Percentiles rank a stretch among this genome's conserved stretches.
Evolutionary conservation across 2,797 vertebrate genomes (phyloP).

Genomic region (Lophotriccus pileatus): DNA sequence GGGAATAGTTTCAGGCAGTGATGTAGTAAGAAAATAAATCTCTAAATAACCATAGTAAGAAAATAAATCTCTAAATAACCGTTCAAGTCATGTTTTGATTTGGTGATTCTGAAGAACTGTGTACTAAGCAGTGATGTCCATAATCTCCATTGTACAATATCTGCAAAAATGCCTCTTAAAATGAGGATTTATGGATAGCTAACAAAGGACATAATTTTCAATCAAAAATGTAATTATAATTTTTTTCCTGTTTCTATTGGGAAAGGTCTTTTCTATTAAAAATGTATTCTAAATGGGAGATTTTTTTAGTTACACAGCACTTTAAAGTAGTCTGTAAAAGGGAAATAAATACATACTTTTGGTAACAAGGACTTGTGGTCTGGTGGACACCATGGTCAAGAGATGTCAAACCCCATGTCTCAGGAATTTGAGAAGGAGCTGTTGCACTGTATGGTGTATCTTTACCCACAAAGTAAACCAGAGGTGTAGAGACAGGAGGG

Average conservation of each 20-base stretch:
- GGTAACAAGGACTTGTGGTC: not conserved
- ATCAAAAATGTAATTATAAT: not conserved
- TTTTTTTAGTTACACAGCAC: not conserved
- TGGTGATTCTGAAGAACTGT: not conserved
- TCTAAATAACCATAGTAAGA: not conserved
- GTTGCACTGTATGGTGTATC: not conserved
- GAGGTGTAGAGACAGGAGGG: not conserved
- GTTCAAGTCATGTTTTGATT: not conserved
- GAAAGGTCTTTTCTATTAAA: not conserved
- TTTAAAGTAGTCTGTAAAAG: not conserved
- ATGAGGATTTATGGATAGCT: not conserved
- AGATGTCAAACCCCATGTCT: accelerated
- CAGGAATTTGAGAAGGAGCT: not conserved
- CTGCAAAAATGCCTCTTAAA: not conserved
- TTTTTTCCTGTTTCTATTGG: not conserved
- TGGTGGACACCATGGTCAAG: not conserved
- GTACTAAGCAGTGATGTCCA: not conserved
- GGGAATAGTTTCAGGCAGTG: not conserved
- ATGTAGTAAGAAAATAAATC: not conserved
- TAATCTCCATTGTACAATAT: not conserved
- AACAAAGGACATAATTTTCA: not conserved
- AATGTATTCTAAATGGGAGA: not conserved
- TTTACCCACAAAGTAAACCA: not conserved
- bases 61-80: not conserved
- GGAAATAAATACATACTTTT: not conserved